These are phyloP conservation scores for Zeuzera pyrina DNA, from an alignment of 2,888 invertebrate genomes.

Conservation along the genomic window DNA sequence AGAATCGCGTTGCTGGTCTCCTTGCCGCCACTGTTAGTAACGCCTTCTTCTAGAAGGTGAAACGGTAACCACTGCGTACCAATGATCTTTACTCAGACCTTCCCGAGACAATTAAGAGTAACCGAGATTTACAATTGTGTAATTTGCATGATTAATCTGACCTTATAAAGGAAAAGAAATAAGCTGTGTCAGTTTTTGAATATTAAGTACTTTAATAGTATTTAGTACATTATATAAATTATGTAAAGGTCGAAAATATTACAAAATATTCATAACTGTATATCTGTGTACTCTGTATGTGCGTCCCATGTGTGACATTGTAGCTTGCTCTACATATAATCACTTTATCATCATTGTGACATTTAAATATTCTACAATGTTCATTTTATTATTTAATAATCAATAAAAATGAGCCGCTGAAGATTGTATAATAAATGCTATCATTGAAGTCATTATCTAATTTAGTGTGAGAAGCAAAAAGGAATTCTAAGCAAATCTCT, in stretches of 20 bases:
- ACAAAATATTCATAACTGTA: conserved; percentile 12
- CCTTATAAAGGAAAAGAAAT: conserved; percentile 4
- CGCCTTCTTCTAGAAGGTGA: conserved; percentile 78
- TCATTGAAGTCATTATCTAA: too few species aligned
- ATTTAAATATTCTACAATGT: not conserved
- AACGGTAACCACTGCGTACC: conserved; percentile 19
- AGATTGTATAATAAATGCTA: too few species aligned
- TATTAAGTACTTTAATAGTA: too few species aligned
- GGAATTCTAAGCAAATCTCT: too few species aligned
- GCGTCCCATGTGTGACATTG: conserved; percentile 82
- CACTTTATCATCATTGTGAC: conserved; percentile 48
- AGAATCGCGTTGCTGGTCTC: conserved; percentile 78
- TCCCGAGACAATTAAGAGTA: conserved; percentile 76
- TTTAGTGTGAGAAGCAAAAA: too few species aligned
- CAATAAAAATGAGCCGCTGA: not conserved
- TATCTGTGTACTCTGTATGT: conserved; percentile 74
- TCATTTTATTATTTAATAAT: too few species aligned
- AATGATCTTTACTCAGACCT: conserved; percentile 82
- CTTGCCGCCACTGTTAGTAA: conserved; percentile 70
- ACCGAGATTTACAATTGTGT: conserved; percentile 39
- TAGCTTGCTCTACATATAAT: conserved; percentile 61
- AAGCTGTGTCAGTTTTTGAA: not conserved
- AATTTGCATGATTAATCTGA: conserved; percentile 6
- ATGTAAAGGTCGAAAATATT: not conserved
- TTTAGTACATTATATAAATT: too few species aligned